Percentiles rank a stretch among this genome's conserved stretches.
Conservation (phyloP, 2,113 vertebrate genomes). For the Eonycteris spelaea region DNA sequence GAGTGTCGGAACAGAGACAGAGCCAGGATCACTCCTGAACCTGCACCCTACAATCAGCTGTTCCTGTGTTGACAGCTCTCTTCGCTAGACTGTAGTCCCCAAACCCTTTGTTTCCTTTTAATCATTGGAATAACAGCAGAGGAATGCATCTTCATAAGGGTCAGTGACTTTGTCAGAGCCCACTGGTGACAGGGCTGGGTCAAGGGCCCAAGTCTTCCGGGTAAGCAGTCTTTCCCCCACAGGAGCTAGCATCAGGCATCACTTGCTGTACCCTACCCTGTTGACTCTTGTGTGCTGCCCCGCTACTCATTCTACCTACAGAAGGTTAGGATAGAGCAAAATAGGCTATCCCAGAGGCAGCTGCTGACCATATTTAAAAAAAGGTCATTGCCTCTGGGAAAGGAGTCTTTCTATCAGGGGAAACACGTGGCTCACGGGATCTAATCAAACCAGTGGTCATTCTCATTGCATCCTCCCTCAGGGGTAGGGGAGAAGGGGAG, state of each 20-base stretch:
- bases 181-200: background rate
- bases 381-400: background rate
- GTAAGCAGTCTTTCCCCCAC: background rate
- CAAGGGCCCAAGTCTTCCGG: background rate
- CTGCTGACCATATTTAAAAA: background rate
- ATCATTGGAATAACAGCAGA: background rate
- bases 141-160: background rate
- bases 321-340: background rate
- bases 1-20: background rate
- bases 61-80: background rate
- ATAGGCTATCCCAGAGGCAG: background rate
- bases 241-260: fast-evolving
- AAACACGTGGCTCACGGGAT: background rate
- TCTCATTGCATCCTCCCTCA: background rate
- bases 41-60: background rate
- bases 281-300: no score
- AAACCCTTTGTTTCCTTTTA: background rate
- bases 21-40: background rate
- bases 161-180: background rate
- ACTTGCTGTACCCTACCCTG: background rate
- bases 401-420: background rate
- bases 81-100: background rate
- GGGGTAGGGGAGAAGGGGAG: background rate
- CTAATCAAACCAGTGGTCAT: background rate
- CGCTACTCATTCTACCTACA: background rate